Conservation (phyloP, 2,797 vertebrate genomes). For the Craterocephalus amniculus region DNA sequence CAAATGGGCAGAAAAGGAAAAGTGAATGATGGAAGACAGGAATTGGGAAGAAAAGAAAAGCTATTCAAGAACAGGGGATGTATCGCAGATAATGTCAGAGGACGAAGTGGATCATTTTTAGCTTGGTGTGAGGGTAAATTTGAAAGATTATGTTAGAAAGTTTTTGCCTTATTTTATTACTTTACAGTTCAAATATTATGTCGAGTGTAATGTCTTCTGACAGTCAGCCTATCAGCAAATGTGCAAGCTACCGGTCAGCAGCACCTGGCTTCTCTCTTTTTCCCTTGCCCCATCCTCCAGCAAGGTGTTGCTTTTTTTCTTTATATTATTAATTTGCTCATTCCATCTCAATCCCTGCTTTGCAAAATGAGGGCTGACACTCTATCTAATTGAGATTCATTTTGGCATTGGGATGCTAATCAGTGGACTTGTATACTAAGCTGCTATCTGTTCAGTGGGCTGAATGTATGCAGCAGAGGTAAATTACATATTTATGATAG, state of each 20-base stretch:
- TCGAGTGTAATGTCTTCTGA: slow-evolving; percentile 37
- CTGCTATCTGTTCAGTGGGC: slow-evolving; percentile 45
- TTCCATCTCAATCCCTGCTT: slow-evolving; percentile 63
- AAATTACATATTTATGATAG: slow-evolving; percentile 75
- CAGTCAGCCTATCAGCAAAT: slow-evolving; percentile 32
- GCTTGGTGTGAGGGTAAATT: neutral
- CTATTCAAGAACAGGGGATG: neutral
- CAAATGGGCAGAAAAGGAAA: neutral
- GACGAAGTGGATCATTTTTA: neutral
- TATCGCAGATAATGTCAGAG: neutral
- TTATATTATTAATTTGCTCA: slow-evolving; percentile 59
- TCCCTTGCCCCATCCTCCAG: slow-evolving; percentile 2
- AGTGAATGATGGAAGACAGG: neutral
- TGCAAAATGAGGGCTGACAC: slow-evolving; percentile 73
- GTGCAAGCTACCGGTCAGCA: slow-evolving; percentile 16
- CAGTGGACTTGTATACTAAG: slow-evolving; percentile 53
- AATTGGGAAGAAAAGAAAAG: neutral
- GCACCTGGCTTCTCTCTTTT: neutral
- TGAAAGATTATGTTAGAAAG: too few relatives aligned
- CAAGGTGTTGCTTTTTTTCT: slow-evolving; percentile 50
- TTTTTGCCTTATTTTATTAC: slow-evolving; percentile 23
- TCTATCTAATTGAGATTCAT: slow-evolving; percentile 81
- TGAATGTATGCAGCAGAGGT: slow-evolving; percentile 65
- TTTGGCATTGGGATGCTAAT: slow-evolving; percentile 75
- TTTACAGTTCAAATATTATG: slow-evolving; percentile 29